phyloP scores from a whole-genome alignment of 2,113 vertebrate genomes.

The Cavia aperea region DNA sequence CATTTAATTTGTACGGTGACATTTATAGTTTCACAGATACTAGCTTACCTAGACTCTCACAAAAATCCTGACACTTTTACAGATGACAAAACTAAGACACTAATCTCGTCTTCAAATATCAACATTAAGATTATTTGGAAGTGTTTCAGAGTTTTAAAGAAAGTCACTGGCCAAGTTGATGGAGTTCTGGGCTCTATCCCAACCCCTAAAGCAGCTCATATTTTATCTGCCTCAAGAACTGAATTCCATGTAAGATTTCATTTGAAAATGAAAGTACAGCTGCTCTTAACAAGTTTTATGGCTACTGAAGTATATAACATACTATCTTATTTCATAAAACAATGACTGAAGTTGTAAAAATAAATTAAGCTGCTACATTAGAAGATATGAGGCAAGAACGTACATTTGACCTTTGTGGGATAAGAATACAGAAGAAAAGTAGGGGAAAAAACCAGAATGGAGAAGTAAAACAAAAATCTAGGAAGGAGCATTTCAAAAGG shows the following conservation, averaged over 20 bases:
- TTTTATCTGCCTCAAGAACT: slow-evolving; percentile 41
- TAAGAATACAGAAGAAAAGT: slow-evolving; percentile 20
- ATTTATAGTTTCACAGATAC: slow-evolving; percentile 30
- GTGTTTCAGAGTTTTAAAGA: background rate
- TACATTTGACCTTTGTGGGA: background rate
- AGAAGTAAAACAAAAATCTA: slow-evolving; percentile 48
- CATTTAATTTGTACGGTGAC: background rate
- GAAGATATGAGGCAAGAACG: slow-evolving; percentile 19
- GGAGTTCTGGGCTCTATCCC: background rate
- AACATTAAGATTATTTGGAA: slow-evolving; percentile 35
- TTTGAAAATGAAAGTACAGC: slow-evolving; percentile 29
- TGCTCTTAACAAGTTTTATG: slow-evolving; percentile 41
- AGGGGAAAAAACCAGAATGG: slow-evolving; percentile 16
- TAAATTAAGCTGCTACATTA: slow-evolving; percentile 28
- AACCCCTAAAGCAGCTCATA: slow-evolving; percentile 8
- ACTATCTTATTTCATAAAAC: slow-evolving; percentile 18
- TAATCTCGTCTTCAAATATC: slow-evolving; percentile 2
- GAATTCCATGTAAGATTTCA: slow-evolving; percentile 30
- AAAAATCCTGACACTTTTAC: slow-evolving; percentile 29
- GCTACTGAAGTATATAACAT: background rate
- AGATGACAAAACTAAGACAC: slow-evolving; percentile 28
- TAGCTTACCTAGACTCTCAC: slow-evolving; percentile 42
- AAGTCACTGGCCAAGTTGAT: background rate
- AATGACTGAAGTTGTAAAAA: slow-evolving; percentile 27
- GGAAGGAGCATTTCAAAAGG: slow-evolving; percentile 31